Evolutionary conservation across 1,140 invertebrate genomes (phyloP).

Genomic region (Oedothorax gibbosus): DNA sequence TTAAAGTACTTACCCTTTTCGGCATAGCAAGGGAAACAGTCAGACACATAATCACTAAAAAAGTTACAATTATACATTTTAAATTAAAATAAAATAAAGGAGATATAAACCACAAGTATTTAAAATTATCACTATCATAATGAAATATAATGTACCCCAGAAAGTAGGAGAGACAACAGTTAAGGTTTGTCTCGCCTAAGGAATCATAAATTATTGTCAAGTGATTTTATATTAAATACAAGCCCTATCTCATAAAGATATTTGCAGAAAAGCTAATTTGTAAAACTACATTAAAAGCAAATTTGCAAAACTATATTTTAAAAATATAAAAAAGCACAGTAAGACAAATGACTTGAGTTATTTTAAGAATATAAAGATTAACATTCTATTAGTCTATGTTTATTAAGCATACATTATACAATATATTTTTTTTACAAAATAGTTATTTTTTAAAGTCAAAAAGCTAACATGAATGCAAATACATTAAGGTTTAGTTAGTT

Average conservation of each 20-base stretch:
- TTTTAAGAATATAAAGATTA: neutral
- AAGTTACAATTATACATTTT: neutral
- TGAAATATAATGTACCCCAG: too few species aligned
- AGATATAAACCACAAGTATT: too few species aligned
- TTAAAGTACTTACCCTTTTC: constrained; percentile 2
- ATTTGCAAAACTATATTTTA: constrained; percentile 6
- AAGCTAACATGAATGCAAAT: too few species aligned
- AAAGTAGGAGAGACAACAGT: too few species aligned
- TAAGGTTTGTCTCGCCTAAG: too few species aligned
- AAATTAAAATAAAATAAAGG: neutral
- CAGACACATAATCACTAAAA: constrained; percentile 5
- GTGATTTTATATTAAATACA: too few species aligned
- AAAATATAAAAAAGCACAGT: too few species aligned
- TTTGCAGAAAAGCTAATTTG: neutral
- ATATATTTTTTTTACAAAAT: neutral
- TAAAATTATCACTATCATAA: too few species aligned
- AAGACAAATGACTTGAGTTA: too few species aligned
- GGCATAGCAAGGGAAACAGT: neutral
- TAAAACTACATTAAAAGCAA: neutral
- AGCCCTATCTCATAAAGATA: constrained; percentile 17
- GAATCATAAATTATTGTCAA: too few species aligned
- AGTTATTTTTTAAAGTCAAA: neutral
- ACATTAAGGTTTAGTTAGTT: neutral
- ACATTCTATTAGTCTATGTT: neutral
- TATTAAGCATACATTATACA: neutral